These are phyloP conservation scores for Cephus sareptanus DNA, from an alignment of 2,888 invertebrate species.

Conservation along the genomic window DNA sequence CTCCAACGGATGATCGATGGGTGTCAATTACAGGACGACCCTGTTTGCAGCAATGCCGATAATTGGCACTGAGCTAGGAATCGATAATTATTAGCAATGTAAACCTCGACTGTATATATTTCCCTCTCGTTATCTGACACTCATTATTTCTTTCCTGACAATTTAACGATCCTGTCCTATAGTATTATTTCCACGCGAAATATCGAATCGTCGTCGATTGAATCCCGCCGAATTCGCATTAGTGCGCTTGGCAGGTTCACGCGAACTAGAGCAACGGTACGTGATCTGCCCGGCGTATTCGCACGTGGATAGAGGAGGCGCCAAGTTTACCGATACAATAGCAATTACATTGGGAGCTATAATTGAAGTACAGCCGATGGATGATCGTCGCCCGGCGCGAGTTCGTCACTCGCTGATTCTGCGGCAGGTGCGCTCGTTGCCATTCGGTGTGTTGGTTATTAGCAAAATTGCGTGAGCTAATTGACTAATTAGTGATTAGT, in stretches of 20 bases:
- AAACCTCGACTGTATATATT: not conserved
- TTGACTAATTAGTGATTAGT: constrained; percentile 59
- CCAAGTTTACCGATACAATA: constrained; percentile 46
- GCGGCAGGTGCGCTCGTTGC: constrained; percentile 51
- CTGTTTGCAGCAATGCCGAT: not conserved
- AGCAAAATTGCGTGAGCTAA: constrained; percentile 58
- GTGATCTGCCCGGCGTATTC: constrained; percentile 10
- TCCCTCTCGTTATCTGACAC: not conserved
- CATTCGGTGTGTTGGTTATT: constrained; percentile 49
- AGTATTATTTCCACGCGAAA: not conserved
- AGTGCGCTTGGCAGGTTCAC: constrained; percentile 8
- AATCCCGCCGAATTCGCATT: not conserved
- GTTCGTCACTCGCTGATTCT: constrained; percentile 25
- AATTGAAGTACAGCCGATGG: constrained; percentile 43
- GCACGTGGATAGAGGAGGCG: constrained; percentile 29
- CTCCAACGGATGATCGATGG: not conserved
- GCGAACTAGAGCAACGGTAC: constrained; percentile 6
- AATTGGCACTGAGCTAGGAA: not conserved
- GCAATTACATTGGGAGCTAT: constrained; percentile 47
- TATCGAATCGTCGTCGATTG: no score
- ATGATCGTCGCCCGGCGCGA: constrained; percentile 30
- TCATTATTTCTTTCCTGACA: not conserved
- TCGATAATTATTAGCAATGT: not conserved
- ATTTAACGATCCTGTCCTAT: not conserved
- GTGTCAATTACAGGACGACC: not conserved